These are phyloP conservation scores for Myzus persicae DNA, from an alignment of 1,140 invertebrate species.

Conservation along the genomic window DNA sequence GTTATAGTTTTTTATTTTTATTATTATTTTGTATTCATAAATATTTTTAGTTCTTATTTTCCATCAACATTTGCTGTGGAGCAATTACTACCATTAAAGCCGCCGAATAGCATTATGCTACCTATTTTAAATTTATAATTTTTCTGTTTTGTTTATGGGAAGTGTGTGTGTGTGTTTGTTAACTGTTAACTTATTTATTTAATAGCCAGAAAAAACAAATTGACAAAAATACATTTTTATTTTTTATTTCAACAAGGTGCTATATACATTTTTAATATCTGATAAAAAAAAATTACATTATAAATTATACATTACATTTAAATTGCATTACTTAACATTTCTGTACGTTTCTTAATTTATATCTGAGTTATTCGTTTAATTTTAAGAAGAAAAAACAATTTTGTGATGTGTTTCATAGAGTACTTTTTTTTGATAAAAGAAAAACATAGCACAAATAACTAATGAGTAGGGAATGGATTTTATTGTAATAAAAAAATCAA, in stretches of 20 bases:
- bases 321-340: too few relatives aligned
- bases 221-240: background rate
- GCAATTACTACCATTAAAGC: too few relatives aligned
- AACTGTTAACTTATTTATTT: too few relatives aligned
- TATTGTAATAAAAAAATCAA: too few relatives aligned
- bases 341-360: background rate
- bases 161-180: too few relatives aligned
- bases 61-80: too few relatives aligned
- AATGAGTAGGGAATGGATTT: too few relatives aligned
- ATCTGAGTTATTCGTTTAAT: background rate
- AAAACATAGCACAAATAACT: background rate
- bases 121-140: too few relatives aligned
- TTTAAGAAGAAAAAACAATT: background rate
- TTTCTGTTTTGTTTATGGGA: too few relatives aligned
- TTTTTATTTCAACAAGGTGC: background rate
- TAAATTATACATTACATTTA: too few relatives aligned
- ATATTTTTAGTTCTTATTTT: background rate
- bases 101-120: too few relatives aligned
- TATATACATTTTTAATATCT: background rate
- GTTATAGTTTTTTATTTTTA: background rate
- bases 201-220: too few relatives aligned
- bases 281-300: background rate
- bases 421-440: background rate
- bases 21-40: background rate
- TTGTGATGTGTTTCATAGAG: background rate